phyloP scores from a whole-genome alignment of 1,140 invertebrate genomes.

The Lysiphlebus fabarum region DNA sequence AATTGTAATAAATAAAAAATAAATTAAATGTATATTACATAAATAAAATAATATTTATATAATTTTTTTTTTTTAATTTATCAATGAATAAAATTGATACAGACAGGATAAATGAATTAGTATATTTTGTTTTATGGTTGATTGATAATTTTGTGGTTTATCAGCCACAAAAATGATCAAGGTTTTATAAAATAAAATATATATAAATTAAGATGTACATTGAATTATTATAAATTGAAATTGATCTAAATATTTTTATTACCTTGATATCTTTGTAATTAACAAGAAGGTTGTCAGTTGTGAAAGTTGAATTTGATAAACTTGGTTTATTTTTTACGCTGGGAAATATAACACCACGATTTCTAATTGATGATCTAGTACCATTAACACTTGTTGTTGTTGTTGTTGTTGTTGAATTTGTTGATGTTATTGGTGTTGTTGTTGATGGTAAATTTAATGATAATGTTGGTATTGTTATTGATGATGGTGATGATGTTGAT shows the following conservation, averaged over 20 bases:
- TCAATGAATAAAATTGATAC: too few species aligned
- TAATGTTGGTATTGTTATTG: constrained; percentile 36
- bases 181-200: too few species aligned
- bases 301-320: constrained; percentile 75
- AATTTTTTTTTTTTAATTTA: too few species aligned
- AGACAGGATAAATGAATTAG: too few species aligned
- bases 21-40: too few species aligned
- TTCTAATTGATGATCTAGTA: constrained; percentile 56
- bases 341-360: constrained; percentile 81
- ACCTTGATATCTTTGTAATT: constrained; percentile 81
- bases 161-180: not conserved
- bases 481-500: constrained; percentile 38
- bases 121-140: too few species aligned
- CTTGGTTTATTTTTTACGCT: constrained; percentile 87
- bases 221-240: too few species aligned
- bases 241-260: constrained; percentile 38
- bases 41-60: too few species aligned
- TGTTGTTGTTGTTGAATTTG: constrained; percentile 37
- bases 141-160: too few species aligned
- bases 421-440: constrained; percentile 40
- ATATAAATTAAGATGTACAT: too few species aligned
- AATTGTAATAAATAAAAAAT: too few species aligned
- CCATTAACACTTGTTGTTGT: constrained; percentile 34
- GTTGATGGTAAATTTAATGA: constrained; percentile 33
- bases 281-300: constrained; percentile 64